Conservation (phyloP, 2,113 vertebrate genomes). For the Antechinus stuartii region DNA sequence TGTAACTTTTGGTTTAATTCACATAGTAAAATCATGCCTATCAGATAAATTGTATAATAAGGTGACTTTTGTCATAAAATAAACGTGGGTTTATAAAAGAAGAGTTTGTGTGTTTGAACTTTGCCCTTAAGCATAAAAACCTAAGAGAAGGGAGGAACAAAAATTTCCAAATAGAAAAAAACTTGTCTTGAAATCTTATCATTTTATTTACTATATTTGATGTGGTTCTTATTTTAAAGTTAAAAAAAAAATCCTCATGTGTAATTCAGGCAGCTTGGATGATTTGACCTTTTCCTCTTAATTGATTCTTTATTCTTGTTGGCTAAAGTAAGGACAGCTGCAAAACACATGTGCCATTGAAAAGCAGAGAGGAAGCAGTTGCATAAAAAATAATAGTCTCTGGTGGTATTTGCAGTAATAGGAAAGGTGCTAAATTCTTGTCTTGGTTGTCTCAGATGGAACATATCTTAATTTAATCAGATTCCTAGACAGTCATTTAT, state of each 20-base stretch:
- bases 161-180: constrained; percentile 14
- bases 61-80: constrained; percentile 29
- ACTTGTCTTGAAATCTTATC: constrained; percentile 36
- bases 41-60: constrained; percentile 11
- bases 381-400: not conserved
- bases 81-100: constrained; percentile 19
- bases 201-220: constrained; percentile 51
- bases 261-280: constrained; percentile 33
- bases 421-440: not conserved
- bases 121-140: constrained; percentile 34
- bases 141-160: constrained; percentile 6
- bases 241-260: constrained; percentile 1
- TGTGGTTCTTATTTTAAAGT: constrained; percentile 54
- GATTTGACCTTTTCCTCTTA: constrained; percentile 32
- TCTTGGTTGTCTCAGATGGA: not conserved
- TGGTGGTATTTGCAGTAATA: not conserved
- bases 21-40: constrained; percentile 6
- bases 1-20: not conserved
- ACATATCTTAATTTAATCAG: not conserved
- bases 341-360: not conserved
- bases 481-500: not conserved
- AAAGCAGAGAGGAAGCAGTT: not conserved
- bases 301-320: constrained; percentile 30
- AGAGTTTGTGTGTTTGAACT: constrained; percentile 23
- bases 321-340: not conserved